A percentile compares a stretch with the other conserved stretches of the same genome.
These are phyloP conservation scores for Cinclus mexicanus DNA, from an alignment of 2,113 vertebrate genomes.

Conservation along the genomic window DNA sequence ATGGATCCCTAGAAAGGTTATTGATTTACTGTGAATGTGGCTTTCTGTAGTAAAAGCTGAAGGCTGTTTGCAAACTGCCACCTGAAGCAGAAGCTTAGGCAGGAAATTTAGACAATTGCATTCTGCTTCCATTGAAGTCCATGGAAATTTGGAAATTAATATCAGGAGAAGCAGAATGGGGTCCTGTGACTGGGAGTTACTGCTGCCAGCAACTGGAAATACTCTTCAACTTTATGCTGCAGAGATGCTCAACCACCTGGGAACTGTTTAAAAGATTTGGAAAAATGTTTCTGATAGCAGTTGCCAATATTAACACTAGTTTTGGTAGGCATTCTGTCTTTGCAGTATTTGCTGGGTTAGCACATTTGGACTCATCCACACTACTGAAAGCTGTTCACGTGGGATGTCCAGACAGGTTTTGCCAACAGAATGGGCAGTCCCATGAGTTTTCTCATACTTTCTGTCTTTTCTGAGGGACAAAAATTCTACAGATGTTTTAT, in stretches of 20 bases:
- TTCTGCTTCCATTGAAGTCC: neutral
- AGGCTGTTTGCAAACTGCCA: constrained; percentile 8
- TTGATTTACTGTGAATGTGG: neutral
- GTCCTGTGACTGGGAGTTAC: neutral
- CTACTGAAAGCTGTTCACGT: neutral
- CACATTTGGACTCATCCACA: neutral
- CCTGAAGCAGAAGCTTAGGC: neutral
- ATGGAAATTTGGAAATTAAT: neutral
- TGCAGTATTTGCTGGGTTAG: neutral
- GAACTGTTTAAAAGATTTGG: neutral
- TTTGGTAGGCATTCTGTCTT: neutral
- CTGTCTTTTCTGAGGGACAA: neutral
- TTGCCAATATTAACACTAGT: neutral
- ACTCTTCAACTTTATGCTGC: neutral
- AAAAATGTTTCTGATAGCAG: neutral
- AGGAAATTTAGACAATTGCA: neutral
- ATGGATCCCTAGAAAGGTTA: constrained; percentile 34
- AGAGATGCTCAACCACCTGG: neutral
- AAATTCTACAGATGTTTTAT: neutral
- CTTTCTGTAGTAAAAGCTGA: constrained; percentile 12
- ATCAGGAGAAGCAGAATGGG: neutral
- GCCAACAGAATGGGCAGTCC: neutral
- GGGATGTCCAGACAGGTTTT: neutral
- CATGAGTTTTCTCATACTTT: neutral
- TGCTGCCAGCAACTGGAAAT: neutral